These are phyloP conservation scores for Pandemis cinnamomeana DNA, from an alignment of 2,888 invertebrate species.

Conservation along the genomic window DNA sequence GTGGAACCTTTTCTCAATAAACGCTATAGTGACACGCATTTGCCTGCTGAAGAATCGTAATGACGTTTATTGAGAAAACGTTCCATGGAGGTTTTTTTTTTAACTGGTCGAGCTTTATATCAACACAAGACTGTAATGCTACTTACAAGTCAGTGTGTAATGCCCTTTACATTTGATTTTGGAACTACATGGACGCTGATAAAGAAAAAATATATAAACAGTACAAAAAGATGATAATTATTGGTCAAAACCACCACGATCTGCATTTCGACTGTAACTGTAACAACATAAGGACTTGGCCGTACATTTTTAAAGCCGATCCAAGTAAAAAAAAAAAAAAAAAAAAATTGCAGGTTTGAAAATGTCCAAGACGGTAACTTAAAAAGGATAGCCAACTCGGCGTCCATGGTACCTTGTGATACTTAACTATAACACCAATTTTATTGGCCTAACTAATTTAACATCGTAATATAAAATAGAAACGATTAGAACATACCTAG, in stretches of 20 bases:
- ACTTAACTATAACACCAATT: conserved; percentile 44
- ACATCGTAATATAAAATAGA: conserved; percentile 49
- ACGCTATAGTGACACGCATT: no score
- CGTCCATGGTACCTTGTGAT: conserved; percentile 7
- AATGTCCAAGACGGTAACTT: neutral
- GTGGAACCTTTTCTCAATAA: no score
- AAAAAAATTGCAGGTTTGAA: neutral
- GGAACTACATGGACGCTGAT: conserved; percentile 1
- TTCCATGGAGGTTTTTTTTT: no score
- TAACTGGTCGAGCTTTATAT: no score
- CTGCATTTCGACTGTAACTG: no score
- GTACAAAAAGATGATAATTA: neutral
- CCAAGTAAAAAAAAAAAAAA: no score
- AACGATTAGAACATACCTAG: conserved; percentile 23
- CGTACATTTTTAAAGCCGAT: no score
- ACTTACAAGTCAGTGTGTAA: neutral
- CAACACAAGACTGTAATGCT: no score
- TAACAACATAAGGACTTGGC: no score
- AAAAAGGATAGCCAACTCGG: neutral
- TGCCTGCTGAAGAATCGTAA: neutral
- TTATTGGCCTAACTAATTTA: conserved; percentile 48
- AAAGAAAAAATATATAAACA: neutral
- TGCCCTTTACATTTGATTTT: conserved; percentile 12
- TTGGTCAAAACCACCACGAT: no score
- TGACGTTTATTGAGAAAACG: no score